Evolutionary conservation across 53 echinoderm and acorn worm genomes (phyloP).

Genomic region (Actinopyga echinites): DNA sequence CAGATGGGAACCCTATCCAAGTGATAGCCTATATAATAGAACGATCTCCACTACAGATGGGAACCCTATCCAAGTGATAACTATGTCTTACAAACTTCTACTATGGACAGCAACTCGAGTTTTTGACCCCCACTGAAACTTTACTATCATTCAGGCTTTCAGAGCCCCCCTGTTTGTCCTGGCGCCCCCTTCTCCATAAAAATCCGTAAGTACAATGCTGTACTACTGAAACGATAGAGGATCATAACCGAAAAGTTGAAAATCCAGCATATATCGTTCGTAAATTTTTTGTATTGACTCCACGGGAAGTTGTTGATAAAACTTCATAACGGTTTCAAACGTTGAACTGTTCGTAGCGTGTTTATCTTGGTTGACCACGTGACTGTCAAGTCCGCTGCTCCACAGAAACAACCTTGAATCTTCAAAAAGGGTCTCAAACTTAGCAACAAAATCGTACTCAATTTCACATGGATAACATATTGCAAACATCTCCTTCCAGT

Average conservation of each 20-base stretch:
- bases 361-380: background rate
- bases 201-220: too few species aligned
- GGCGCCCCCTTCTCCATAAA: too few species aligned
- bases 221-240: background rate
- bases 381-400: background rate
- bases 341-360: slow-evolving; percentile 23
- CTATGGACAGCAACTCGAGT: too few species aligned
- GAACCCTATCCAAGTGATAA: too few species aligned
- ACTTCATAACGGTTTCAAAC: background rate
- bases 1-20: too few species aligned
- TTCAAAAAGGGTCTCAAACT: slow-evolving; percentile 6
- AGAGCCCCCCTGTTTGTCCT: too few species aligned
- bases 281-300: slow-evolving; percentile 3
- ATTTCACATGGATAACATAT: slow-evolving; percentile 29
- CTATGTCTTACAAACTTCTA: too few species aligned
- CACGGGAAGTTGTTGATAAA: background rate
- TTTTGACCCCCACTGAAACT: too few species aligned
- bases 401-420: slow-evolving; percentile 1
- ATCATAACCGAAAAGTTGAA: slow-evolving; percentile 8
- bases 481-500: slow-evolving; percentile 2
- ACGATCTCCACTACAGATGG: too few species aligned
- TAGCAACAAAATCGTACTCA: slow-evolving; percentile 19
- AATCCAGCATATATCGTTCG: background rate
- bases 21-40: too few species aligned
- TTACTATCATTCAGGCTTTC: too few species aligned